phyloP scores from a whole-genome alignment of 2,888 invertebrate genomes.

The Pachymerium ferrugineum region DNA sequence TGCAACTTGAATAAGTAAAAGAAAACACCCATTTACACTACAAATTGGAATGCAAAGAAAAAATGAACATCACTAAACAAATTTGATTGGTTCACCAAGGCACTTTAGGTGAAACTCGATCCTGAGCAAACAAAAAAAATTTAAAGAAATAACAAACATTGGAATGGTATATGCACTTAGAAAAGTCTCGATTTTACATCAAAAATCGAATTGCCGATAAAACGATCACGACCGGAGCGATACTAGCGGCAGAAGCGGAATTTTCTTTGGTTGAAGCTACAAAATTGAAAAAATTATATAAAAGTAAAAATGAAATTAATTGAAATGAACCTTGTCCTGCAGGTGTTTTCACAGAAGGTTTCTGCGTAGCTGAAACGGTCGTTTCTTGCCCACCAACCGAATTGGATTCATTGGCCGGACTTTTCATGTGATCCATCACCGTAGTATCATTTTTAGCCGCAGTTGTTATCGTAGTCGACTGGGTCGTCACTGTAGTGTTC shows the following conservation, averaged over 20 bases:
- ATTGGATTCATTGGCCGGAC: too few species aligned
- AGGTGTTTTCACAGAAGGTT: background rate
- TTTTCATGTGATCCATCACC: too few species aligned
- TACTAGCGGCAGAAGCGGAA: background rate
- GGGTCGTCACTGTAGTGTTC: background rate
- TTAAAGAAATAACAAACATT: background rate
- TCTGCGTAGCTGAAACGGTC: background rate
- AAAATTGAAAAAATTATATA: background rate
- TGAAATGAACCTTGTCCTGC: too few species aligned
- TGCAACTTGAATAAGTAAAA: background rate
- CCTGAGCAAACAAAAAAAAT: background rate
- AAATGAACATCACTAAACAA: too few species aligned
- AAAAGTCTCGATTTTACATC: background rate
- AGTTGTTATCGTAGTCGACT: background rate
- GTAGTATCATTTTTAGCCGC: too few species aligned
- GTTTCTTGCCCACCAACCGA: too few species aligned
- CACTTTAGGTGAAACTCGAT: conserved; percentile 11
- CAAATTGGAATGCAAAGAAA: background rate
- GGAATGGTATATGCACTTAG: background rate
- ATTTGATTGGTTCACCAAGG: conserved; percentile 4
- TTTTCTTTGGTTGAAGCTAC: background rate
- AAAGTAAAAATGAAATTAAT: background rate
- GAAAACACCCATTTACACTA: too few species aligned
- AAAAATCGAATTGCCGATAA: background rate
- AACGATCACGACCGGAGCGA: background rate